Evolutionary conservation across 2,797 vertebrate genomes (phyloP).

Genomic region (Eulemur coronatus): DNA sequence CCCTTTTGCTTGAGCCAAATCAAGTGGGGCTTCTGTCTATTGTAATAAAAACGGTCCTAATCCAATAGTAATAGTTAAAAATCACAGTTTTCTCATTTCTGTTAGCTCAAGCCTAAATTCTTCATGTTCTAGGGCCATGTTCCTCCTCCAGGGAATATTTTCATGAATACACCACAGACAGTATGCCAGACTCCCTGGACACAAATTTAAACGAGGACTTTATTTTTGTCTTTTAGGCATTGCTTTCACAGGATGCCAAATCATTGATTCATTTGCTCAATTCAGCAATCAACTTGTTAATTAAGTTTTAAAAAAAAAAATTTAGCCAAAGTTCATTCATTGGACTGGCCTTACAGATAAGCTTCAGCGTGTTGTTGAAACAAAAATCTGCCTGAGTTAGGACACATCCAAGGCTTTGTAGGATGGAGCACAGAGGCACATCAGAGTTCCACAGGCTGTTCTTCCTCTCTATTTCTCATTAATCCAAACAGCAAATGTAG

Average conservation of each 20-base stretch:
- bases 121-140: background rate
- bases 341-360: background rate
- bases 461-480: background rate
- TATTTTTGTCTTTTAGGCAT: background rate
- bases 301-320: background rate
- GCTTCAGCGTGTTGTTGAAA: background rate
- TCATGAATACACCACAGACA: background rate
- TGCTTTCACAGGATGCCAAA: background rate
- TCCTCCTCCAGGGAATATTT: background rate
- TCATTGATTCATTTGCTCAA: constrained; percentile 18
- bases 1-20: background rate
- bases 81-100: background rate
- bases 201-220: background rate
- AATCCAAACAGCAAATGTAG: background rate
- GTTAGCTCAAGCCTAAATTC: background rate
- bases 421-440: background rate
- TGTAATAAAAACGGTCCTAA: background rate
- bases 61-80: background rate
- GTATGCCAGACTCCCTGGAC: background rate
- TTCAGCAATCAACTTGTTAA: constrained; percentile 32
- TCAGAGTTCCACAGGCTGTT: background rate
- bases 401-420: background rate
- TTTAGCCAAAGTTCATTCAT: background rate
- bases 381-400: background rate
- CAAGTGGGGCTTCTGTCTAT: background rate